Conservation (phyloP, 2,888 invertebrate genomes). For the Mythimna loreyi region DNA sequence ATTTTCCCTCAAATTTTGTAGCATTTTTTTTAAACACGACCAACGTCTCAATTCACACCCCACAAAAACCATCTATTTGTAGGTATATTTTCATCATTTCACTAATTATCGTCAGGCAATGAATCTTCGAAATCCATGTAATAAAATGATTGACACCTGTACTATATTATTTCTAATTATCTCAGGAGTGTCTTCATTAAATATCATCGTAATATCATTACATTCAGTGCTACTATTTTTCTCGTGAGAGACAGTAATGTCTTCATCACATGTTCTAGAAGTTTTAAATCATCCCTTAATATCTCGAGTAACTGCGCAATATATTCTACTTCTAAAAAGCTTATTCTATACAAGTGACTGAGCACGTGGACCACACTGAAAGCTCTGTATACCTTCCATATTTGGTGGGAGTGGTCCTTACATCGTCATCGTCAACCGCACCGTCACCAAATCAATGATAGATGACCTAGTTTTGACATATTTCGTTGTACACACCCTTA, state of each 20-base stretch:
- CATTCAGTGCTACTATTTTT: not conserved
- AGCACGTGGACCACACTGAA: slow-evolving; percentile 1
- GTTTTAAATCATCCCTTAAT: not conserved
- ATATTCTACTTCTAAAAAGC: not conserved
- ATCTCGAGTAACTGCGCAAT: not conserved
- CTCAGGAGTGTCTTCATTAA: not conserved
- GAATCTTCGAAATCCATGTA: not conserved
- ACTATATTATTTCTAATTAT: slow-evolving; percentile 3
- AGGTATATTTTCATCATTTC: too few relatives aligned
- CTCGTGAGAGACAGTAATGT: not conserved
- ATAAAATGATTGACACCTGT: not conserved
- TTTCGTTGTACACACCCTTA: slow-evolving; percentile 8
- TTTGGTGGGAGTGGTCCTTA: not conserved
- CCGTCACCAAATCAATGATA: not conserved
- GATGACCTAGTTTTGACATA: slow-evolving; percentile 28
- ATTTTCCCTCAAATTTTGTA: not conserved
- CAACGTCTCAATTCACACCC: not conserved
- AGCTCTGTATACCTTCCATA: not conserved
- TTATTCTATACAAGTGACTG: not conserved
- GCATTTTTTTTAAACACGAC: not conserved
- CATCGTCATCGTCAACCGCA: not conserved
- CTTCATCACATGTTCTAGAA: slow-evolving; percentile 3
- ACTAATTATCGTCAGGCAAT: not conserved
- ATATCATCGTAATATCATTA: not conserved
- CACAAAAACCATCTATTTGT: too few relatives aligned